These are phyloP conservation scores for Brachionus koreanus DNA, from an alignment of 1,140 invertebrate species.

Conservation along the genomic window DNA sequence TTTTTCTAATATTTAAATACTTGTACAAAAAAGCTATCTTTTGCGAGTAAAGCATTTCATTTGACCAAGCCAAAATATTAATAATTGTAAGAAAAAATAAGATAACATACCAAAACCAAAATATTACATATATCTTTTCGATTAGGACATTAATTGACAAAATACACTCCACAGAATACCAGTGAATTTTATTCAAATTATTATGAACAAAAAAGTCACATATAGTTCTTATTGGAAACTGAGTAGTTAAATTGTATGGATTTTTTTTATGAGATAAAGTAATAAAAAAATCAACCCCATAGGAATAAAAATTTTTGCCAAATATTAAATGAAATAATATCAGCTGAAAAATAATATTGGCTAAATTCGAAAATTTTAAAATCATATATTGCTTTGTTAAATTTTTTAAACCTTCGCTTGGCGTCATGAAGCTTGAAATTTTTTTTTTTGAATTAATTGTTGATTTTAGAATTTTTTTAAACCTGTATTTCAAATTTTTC, in stretches of 20 bases:
- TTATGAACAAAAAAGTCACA: slow-evolving; percentile 37
- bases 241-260: slow-evolving; percentile 12
- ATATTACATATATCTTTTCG: slow-evolving; percentile 62
- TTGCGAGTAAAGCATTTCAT: background rate
- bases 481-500: background rate
- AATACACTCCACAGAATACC: slow-evolving; percentile 59
- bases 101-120: slow-evolving; percentile 63
- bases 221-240: slow-evolving; percentile 32
- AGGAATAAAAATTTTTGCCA: slow-evolving; percentile 14
- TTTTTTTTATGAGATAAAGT: background rate
- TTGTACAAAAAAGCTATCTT: background rate
- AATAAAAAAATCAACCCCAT: slow-evolving; percentile 37
- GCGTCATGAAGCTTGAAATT: slow-evolving; percentile 7
- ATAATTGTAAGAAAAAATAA: slow-evolving; percentile 35
- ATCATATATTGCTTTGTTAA: slow-evolving; percentile 17
- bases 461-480: background rate
- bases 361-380: slow-evolving; percentile 19
- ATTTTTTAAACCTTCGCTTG: slow-evolving; percentile 14
- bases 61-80: background rate
- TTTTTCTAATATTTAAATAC: slow-evolving; percentile 19
- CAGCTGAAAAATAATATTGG: slow-evolving; percentile 10
- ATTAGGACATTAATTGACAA: slow-evolving; percentile 63
- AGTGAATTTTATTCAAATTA: slow-evolving; percentile 21
- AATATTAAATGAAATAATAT: slow-evolving; percentile 2
- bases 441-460: background rate